phyloP scores from a whole-genome alignment of 2,888 invertebrate genomes.

The Nasonia oneida region DNA sequence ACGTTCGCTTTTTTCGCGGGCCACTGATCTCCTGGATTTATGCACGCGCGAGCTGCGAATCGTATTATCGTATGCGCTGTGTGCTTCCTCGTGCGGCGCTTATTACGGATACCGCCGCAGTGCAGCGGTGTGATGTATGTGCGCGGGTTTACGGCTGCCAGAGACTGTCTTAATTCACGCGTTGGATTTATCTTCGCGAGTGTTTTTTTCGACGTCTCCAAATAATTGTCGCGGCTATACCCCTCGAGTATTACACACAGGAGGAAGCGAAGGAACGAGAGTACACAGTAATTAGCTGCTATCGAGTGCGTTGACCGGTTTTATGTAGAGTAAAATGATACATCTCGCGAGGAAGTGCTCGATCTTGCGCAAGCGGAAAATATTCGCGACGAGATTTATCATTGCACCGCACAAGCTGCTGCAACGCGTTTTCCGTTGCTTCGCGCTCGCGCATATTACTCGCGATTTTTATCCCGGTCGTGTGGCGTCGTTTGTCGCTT shows the following conservation, averaged over 20 bases:
- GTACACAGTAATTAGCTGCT: background rate
- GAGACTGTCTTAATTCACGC: slow-evolving; percentile 1
- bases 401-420: background rate
- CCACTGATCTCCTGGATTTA: slow-evolving; percentile 47
- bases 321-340: background rate
- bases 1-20: background rate
- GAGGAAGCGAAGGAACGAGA: too few species aligned
- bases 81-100: background rate
- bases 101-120: background rate
- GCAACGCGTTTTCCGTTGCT: background rate
- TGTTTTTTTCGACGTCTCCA: background rate
- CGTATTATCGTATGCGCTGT: slow-evolving; percentile 36
- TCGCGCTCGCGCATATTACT: background rate
- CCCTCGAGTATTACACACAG: too few species aligned
- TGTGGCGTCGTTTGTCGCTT: background rate
- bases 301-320: slow-evolving; percentile 55
- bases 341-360: slow-evolving; percentile 24
- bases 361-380: slow-evolving; percentile 43
- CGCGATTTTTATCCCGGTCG: slow-evolving; percentile 30
- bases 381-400: slow-evolving; percentile 31
- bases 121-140: slow-evolving; percentile 36
- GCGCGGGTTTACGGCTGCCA: background rate
- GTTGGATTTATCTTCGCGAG: background rate
- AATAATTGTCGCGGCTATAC: background rate
- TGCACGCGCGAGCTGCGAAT: slow-evolving; percentile 42